phyloP scores from a whole-genome alignment of 2,113 vertebrate species.

The Crotalus helleri region DNA sequence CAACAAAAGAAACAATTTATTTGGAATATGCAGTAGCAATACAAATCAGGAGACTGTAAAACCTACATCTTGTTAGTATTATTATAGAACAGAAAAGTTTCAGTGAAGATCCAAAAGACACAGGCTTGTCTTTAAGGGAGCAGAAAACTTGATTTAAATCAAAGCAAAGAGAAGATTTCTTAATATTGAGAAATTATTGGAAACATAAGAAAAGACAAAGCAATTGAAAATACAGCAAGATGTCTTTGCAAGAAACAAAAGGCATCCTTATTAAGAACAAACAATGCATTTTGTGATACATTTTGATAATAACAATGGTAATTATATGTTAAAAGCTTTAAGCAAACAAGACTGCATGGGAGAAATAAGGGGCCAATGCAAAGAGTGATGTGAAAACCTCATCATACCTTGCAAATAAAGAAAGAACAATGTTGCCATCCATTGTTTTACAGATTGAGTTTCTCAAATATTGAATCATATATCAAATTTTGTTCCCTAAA shows the following conservation, averaged over 20 bases:
- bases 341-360: constrained; percentile 35
- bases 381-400: constrained; percentile 68
- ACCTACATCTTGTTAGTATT: constrained; percentile 87
- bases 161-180: constrained; percentile 76
- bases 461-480: not conserved
- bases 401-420: not conserved
- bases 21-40: constrained; percentile 95
- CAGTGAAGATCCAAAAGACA: constrained; percentile 80
- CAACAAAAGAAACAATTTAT: constrained; percentile 97
- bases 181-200: constrained; percentile 72
- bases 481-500: not conserved
- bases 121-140: constrained; percentile 82
- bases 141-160: constrained; percentile 82
- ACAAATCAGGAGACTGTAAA: constrained; percentile 95
- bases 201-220: constrained; percentile 49
- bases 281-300: constrained; percentile 56
- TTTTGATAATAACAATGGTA: constrained; percentile 64
- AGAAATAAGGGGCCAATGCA: constrained; percentile 25
- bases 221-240: constrained; percentile 53
- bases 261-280: constrained; percentile 45
- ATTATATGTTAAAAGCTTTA: constrained; percentile 56
- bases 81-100: constrained; percentile 85
- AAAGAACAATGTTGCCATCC: fast-evolving
- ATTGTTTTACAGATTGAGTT: not conserved
- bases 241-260: constrained; percentile 60